Conservation (phyloP, 2,797 vertebrate genomes). For the Helicolenus hilgendorfi region DNA sequence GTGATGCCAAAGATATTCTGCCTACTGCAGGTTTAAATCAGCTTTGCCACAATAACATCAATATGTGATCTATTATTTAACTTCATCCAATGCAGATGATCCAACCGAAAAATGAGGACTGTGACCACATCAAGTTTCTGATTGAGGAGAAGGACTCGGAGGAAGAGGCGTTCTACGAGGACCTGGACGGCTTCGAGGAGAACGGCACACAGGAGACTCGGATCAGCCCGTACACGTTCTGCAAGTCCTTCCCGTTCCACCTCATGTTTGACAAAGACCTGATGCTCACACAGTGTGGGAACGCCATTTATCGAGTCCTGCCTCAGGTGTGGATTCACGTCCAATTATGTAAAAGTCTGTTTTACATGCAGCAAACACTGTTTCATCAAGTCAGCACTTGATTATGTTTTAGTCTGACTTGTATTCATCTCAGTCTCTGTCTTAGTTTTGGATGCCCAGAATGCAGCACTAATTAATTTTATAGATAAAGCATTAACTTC, state of each 20-base stretch:
- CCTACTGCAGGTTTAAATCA: background rate
- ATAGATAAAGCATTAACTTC: background rate
- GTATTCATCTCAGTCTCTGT: background rate
- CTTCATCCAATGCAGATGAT: slow-evolving; percentile 91
- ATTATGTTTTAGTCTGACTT: background rate
- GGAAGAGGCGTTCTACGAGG: slow-evolving; percentile 98
- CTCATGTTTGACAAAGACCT: slow-evolving; percentile 98
- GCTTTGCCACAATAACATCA: background rate
- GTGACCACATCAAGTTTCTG: slow-evolving; percentile 98
- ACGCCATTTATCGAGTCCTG: slow-evolving; percentile 97
- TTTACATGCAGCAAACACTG: background rate
- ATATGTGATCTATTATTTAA: background rate
- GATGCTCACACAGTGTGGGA: slow-evolving; percentile 97
- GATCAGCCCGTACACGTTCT: slow-evolving; percentile 99
- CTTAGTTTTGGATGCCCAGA: background rate
- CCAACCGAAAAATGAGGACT: slow-evolving; percentile 97
- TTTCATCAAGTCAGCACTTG: background rate
- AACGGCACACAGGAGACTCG: slow-evolving; percentile 98
- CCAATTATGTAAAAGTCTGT: background rate
- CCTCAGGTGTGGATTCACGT: slow-evolving; percentile 92
- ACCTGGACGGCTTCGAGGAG: slow-evolving; percentile 98
- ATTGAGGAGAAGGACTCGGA: slow-evolving; percentile 99
- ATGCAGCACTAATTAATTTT: background rate
- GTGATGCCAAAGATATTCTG: too few species aligned
- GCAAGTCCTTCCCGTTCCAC: slow-evolving; percentile 99